These are phyloP conservation scores for Bolinopsis microptera DNA, from an alignment of 37 sponge, comb jelly and placozoan genomes.

Conservation along the genomic window DNA sequence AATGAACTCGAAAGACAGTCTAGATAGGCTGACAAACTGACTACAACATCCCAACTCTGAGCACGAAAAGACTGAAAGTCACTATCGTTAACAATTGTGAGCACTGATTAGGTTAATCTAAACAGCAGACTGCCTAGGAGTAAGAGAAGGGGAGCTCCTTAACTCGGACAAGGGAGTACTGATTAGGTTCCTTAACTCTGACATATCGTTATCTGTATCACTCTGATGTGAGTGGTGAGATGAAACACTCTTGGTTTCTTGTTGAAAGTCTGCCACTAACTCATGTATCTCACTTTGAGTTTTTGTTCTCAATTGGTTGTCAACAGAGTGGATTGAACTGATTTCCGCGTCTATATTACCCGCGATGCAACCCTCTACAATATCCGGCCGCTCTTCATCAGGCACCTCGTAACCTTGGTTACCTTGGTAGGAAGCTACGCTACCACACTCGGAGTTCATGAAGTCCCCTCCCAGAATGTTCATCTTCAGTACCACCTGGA, in stretches of 20 bases:
- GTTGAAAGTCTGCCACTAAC: not conserved
- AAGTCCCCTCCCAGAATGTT: not conserved
- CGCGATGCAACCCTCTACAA: not conserved
- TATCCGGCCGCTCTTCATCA: not conserved
- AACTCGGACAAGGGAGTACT: not conserved
- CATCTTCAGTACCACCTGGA: slow-evolving; percentile 63
- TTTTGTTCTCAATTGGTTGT: not conserved
- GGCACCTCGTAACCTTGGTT: not conserved
- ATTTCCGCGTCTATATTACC: not conserved
- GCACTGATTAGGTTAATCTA: no score
- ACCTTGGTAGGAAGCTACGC: slow-evolving; percentile 27
- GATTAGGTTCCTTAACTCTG: not conserved
- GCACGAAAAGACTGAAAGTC: no score
- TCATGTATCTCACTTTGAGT: not conserved
- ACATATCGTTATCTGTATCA: not conserved
- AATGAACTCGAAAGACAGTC: no score
- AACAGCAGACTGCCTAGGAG: not conserved
- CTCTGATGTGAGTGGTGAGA: not conserved
- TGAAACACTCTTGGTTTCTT: not conserved
- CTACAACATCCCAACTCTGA: no score
- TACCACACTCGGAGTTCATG: slow-evolving; percentile 59
- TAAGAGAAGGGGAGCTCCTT: not conserved
- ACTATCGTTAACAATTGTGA: no score
- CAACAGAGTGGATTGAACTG: not conserved
- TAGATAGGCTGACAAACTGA: no score